These are phyloP conservation scores for Netelia virgata DNA, from an alignment of 2,888 invertebrate species.

Conservation along the genomic window DNA sequence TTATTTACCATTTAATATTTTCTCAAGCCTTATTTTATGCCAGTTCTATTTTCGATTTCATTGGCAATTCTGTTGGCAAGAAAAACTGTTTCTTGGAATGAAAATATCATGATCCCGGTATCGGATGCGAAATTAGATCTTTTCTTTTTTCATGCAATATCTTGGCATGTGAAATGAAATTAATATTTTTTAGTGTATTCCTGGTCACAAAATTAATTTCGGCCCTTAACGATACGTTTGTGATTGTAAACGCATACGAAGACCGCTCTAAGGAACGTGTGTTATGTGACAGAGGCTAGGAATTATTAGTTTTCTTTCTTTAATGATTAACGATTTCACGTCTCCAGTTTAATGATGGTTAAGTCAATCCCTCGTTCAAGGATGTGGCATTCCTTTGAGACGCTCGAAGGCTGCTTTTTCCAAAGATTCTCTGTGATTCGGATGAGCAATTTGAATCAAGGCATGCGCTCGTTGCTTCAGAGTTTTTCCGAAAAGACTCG, in stretches of 20 bases:
- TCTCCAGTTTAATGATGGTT: not conserved
- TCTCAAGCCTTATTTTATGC: slow-evolving; percentile 4
- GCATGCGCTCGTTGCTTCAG: slow-evolving; percentile 89
- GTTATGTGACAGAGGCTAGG: slow-evolving; percentile 58
- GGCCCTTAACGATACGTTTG: not conserved
- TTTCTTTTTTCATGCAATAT: slow-evolving; percentile 22
- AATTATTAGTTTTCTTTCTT: slow-evolving; percentile 34
- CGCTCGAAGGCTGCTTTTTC: slow-evolving; percentile 89
- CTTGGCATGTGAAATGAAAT: slow-evolving; percentile 21
- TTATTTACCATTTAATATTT: slow-evolving; percentile 13
- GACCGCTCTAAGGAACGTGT: slow-evolving; percentile 49
- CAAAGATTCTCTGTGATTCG: slow-evolving; percentile 87
- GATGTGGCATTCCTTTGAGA: slow-evolving; percentile 84
- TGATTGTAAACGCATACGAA: slow-evolving; percentile 39
- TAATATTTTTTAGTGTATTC: slow-evolving; percentile 16
- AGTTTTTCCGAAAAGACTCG: slow-evolving; percentile 89
- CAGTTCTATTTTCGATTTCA: slow-evolving; percentile 5
- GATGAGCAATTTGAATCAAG: slow-evolving; percentile 89
- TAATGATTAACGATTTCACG: slow-evolving; percentile 15
- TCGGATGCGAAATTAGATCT: slow-evolving; percentile 21
- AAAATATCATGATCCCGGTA: slow-evolving; percentile 36
- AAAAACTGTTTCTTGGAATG: slow-evolving; percentile 37
- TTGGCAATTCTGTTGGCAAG: slow-evolving; percentile 37
- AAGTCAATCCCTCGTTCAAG: slow-evolving; percentile 71
- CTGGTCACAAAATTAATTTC: slow-evolving; percentile 36